These are phyloP conservation scores for Clostera curtula DNA, from an alignment of 2,888 invertebrate species.

Conservation along the genomic window DNA sequence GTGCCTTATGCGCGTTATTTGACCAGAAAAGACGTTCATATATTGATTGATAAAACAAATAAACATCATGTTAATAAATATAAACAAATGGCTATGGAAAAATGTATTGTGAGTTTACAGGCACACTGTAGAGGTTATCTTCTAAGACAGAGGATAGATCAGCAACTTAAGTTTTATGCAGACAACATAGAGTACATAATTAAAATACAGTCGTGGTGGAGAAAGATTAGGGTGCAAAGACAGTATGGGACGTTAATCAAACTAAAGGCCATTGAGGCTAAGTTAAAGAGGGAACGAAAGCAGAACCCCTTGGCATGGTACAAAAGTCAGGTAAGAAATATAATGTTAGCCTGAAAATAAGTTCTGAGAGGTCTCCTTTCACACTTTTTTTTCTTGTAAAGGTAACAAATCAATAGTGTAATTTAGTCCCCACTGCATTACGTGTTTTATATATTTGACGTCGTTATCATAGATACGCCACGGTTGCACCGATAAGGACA, in stretches of 20 bases:
- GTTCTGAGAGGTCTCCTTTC: too few relatives aligned
- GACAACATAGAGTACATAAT: constrained; percentile 56
- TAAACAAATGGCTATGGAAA: constrained; percentile 52
- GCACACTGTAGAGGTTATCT: constrained; percentile 77
- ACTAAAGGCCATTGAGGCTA: constrained; percentile 55
- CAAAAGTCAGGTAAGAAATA: constrained; percentile 65
- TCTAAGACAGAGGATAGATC: constrained; percentile 58
- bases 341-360: too few relatives aligned
- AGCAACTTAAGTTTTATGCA: constrained; percentile 52
- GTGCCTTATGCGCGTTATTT: constrained; percentile 63
- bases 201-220: constrained; percentile 79
- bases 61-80: constrained; percentile 57
- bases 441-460: constrained; percentile 5
- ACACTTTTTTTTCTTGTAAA: too few relatives aligned
- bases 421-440: too few relatives aligned
- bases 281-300: constrained; percentile 46
- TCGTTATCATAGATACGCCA: too few relatives aligned
- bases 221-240: constrained; percentile 58
- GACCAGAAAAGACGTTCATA: constrained; percentile 55
- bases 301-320: constrained; percentile 67
- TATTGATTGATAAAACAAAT: constrained; percentile 58
- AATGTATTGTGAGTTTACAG: constrained; percentile 72
- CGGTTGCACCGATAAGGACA: background rate
- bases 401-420: too few relatives aligned
- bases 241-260: constrained; percentile 58